Evolutionary conservation across 1,140 invertebrate species (phyloP), one percentile per base, ranked within the genome.

Genomic region (Drosophila ficusphila): DNA sequence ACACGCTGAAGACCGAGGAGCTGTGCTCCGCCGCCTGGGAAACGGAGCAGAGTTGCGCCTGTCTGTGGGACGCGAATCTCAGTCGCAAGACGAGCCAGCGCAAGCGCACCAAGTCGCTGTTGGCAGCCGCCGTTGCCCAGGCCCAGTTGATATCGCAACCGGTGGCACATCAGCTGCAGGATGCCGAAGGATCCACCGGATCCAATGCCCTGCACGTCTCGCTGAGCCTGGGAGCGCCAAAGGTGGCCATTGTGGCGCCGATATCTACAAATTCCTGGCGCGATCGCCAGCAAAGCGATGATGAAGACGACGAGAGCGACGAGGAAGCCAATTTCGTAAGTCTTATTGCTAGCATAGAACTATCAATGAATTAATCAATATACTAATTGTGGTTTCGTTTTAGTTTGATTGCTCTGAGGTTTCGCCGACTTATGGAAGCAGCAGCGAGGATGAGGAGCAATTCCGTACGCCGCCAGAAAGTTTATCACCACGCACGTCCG

Each of bases 21-120:
- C 91, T 93, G 12, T 94, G 93, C 58, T 79, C 91, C 0, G 91
- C 92, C 47, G 90, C 93, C 31, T 95, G 94, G 94, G 52, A 79
- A 8, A 48, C 83, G 52, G 90, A 92, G 42, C 69, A 79, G 11
- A 60, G 74, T 9, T 93, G 93, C 57, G 61, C 64, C 31, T 93
- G 93, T 54, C 60, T 89, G 4, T 93, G 92, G 91, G 90, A 92
- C 54, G 57, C 83, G 54, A 90, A 81, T 76, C 61, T 90, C 46
- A 90, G 89, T 49, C 89, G 89, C 1, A 90, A 91, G 46, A 83
- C 88, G n/a, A 82, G 91, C 33, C 76, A 85, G 23, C 85, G 81
- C 3, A 91, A 91, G 53, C 90, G 90, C 23, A 79, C 76, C 7
- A 88, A 91, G 53, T 89, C 88, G 0, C 46, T 77, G 31, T 75